Base-by-base conservation (phyloP, 1,140 invertebrate genomes). In the Drosophila trapezifrons region DNA sequence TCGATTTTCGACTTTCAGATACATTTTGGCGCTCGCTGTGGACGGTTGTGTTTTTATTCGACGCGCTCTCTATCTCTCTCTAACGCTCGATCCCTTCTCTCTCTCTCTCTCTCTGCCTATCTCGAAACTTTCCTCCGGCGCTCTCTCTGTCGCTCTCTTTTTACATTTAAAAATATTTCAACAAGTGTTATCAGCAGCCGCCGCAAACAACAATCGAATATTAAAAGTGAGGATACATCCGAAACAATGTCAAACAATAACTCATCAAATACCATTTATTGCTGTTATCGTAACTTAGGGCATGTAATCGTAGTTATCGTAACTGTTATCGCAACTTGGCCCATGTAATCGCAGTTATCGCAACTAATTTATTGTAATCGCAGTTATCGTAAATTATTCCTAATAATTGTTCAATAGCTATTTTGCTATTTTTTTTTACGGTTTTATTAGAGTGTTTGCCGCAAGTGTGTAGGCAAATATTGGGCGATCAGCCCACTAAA, bases 1-100 rank as follows among this genome's bases (percentile, higher is more conserved):
- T 47, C 60, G 35, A 51, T 60, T 64, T 64, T 60, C 51, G 57
- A 66, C 80, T 67, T 89, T 89, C 84, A 89, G 80, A 84, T 78
- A 84, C 84, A 75, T 78, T 84, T 90, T 76, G 85, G 80, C 84
- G 85, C 65, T 89, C 40, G 80, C 42, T 58, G 63, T 76, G 80
- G 42, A 80, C 84, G 74, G 83, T 77, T 86, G 84, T 80, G 67
- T 82, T 76, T 64, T 76, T 47, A 25, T 51, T 55, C 15, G 62
- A 46, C 51, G 51, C 17, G 43, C 66, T 71, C 51, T 40, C 43
- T 47, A 15, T 13, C n/a, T 35, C 32, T 54, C 63, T 37, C 32
- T 65, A 47, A 18, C 62, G 37, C 20, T 52, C 29, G 60, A 66
- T 27, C 37, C 20, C 46, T 10, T 13, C 38, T 40, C n/a, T 10